These are phyloP conservation scores for Leucozona laternaria DNA, from an alignment of 2,888 invertebrate species.

Conservation along the genomic window DNA sequence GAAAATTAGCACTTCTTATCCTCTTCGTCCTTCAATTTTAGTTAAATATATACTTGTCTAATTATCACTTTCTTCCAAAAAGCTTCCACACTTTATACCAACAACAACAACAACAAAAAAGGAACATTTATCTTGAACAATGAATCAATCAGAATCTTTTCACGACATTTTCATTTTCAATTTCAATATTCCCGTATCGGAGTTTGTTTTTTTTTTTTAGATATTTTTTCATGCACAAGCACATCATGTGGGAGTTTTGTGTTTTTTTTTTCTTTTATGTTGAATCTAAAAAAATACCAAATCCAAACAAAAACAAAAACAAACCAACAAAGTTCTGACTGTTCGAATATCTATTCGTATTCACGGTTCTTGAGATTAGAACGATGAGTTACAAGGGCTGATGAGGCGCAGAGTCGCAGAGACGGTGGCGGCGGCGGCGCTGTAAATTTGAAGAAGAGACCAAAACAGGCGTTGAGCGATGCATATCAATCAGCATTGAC, in stretches of 20 bases:
- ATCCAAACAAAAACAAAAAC: constrained; percentile 70
- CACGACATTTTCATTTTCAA: constrained; percentile 63
- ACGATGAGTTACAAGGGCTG: constrained; percentile 40
- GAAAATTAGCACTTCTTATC: constrained; percentile 27
- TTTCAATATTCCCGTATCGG: constrained; percentile 30
- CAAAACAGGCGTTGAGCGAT: constrained; percentile 60
- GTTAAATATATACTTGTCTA: constrained; percentile 21
- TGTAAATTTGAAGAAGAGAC: constrained; percentile 32
- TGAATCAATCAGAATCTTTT: constrained; percentile 56
- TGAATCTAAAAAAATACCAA: constrained; percentile 56
- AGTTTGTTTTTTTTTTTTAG: background rate
- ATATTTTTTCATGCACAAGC: background rate
- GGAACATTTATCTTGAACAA: constrained; percentile 14
- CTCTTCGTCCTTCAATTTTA: constrained; percentile 16
- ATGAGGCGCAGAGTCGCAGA: background rate
- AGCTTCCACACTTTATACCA: constrained; percentile 42
- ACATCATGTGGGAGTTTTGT: constrained; percentile 12
- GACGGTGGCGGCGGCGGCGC: background rate
- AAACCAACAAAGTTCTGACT: constrained; percentile 54
- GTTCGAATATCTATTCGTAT: background rate
- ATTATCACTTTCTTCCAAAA: constrained; percentile 53
- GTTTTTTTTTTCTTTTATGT: constrained; percentile 42
- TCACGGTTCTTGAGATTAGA: constrained; percentile 41
- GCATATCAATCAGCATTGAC: constrained; percentile 67
- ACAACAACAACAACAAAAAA: background rate